Base-by-base conservation (phyloP, 2,888 invertebrate genomes). In the Cheilosia scutellata region DNA sequence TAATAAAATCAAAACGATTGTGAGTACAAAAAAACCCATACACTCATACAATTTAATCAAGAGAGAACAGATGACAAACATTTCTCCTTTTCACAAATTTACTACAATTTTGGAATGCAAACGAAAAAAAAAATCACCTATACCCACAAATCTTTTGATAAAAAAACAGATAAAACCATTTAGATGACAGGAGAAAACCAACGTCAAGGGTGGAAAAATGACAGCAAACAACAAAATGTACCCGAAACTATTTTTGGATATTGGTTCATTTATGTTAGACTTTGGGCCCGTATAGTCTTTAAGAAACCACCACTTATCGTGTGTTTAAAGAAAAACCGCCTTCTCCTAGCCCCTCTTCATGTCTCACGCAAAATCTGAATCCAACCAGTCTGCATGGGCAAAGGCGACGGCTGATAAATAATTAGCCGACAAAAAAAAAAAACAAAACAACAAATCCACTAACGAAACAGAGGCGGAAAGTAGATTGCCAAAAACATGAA, bases 301-400 rank as follows among this genome's bases (percentile, higher is more conserved):
- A 11, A 33, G 16, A 60, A 58, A 57, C 29, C 57, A 58, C 47
- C 55, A 47, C 55, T 55, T 58, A 63, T 47, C 53, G 44, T 44
- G 44, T 6, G 31, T 40, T 7, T 37, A 29, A 42, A 31, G n/a
- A n/a, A 47, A 9, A 25, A 2, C 27, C 51, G 13, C 20, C 20
- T 51, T 4, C 27, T 7, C 20, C 31, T 2, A 42, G 11, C 25
- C 27, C 55, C 33, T 47, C 13, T n/a, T 44, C 25, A 4, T 47
- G 29, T 11, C 7, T 40, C 9, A 40, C 42, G 49, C 47, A 49
- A 40, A 33, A 58, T 20, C 20, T 42, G 20, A 51, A 60, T 60
- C 42, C 40, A 76, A 76, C 76, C 76, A 60, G 76, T 76, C 76
- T 76, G 60, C 66, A 76, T 33, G 49, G 65, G 66, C 58, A 66